These are phyloP conservation scores for Naja naja DNA, from an alignment of 2,113 vertebrate species.

Conservation along the genomic window DNA sequence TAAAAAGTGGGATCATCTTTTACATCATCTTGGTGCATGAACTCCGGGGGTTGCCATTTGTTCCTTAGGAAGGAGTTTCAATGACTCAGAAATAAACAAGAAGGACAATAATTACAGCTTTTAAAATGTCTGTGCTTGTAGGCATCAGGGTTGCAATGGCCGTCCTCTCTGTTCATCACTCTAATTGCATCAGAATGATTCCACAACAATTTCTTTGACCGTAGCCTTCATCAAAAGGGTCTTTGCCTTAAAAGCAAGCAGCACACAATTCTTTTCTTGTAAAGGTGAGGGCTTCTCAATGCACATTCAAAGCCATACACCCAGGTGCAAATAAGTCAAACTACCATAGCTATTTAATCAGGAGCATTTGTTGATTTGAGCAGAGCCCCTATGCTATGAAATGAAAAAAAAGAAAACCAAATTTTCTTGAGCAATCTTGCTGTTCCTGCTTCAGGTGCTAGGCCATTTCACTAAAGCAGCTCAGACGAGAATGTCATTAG, in stretches of 20 bases:
- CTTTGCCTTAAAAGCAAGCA: slow-evolving; percentile 58
- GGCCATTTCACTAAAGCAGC: slow-evolving; percentile 99
- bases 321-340: slow-evolving; percentile 74
- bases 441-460: slow-evolving; percentile 99
- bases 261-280: slow-evolving; percentile 67
- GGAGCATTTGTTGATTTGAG: slow-evolving; percentile 84
- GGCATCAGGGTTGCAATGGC: slow-evolving; percentile 5
- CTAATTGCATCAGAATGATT: slow-evolving; percentile 71
- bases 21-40: not conserved
- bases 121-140: slow-evolving; percentile 24
- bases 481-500: slow-evolving; percentile 99
- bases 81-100: slow-evolving; percentile 55
- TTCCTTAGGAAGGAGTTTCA: slow-evolving; percentile 67
- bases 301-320: slow-evolving; percentile 74
- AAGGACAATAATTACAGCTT: not conserved
- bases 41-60: slow-evolving; percentile 45
- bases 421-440: slow-evolving; percentile 99
- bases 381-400: slow-evolving; percentile 84
- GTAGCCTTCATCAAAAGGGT: slow-evolving; percentile 60
- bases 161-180: slow-evolving; percentile 39
- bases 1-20: not conserved
- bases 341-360: slow-evolving; percentile 84
- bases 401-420: slow-evolving; percentile 94
- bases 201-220: slow-evolving; percentile 67
- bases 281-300: slow-evolving; percentile 66